Evolutionary conservation across 2,888 invertebrate genomes (phyloP).

Genomic region (Epinotia bilunana): DNA sequence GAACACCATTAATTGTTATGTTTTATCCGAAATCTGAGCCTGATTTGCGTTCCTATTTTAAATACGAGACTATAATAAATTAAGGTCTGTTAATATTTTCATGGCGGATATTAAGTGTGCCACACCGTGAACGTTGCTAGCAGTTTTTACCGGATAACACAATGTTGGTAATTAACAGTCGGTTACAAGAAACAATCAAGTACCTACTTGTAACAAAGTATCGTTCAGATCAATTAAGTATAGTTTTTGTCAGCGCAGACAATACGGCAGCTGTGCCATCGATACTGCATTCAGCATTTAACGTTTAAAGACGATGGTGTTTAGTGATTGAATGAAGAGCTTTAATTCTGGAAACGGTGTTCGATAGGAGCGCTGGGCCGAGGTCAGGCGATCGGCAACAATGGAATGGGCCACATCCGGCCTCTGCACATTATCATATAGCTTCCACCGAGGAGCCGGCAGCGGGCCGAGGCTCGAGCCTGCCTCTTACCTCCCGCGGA

Average conservation of each 20-base stretch:
- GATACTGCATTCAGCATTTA: slow-evolving; percentile 23
- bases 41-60: slow-evolving; percentile 30
- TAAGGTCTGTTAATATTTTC: slow-evolving; percentile 7
- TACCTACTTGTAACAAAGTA: slow-evolving; percentile 34
- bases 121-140: slow-evolving; percentile 21
- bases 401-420: slow-evolving; percentile 83
- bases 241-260: slow-evolving; percentile 25
- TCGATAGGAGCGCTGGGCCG: slow-evolving; percentile 66
- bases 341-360: slow-evolving; percentile 57
- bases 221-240: slow-evolving; percentile 38
- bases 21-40: slow-evolving; percentile 41
- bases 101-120: slow-evolving; percentile 10
- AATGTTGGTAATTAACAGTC: slow-evolving; percentile 41
- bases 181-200: slow-evolving; percentile 40
- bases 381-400: slow-evolving; percentile 80
- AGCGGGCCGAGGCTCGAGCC: slow-evolving; percentile 51
- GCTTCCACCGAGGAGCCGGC: slow-evolving; percentile 73
- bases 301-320: slow-evolving; percentile 11
- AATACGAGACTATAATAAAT: slow-evolving; percentile 17
- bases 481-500: slow-evolving; percentile 44
- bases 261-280: slow-evolving; percentile 23
- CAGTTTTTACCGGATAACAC: slow-evolving; percentile 33
- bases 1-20: slow-evolving; percentile 46
- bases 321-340: slow-evolving; percentile 48
- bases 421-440: slow-evolving; percentile 75